Evolutionary conservation across 2,113 vertebrate genomes (phyloP).

Genomic region (Bubo bubo): DNA sequence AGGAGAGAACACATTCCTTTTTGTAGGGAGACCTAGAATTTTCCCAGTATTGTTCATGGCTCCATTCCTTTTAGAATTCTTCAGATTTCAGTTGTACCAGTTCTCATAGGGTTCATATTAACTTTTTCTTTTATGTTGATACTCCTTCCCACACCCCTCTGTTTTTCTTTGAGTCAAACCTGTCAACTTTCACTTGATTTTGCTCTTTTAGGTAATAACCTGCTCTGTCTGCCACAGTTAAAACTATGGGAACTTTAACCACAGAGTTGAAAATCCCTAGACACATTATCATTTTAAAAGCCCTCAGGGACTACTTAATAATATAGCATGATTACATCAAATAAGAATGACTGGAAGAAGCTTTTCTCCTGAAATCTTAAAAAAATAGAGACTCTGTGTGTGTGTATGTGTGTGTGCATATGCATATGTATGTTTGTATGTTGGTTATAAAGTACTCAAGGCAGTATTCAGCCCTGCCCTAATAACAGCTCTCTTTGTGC

Average conservation of each 20-base stretch:
- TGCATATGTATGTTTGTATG: neutral
- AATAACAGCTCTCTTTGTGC: neutral
- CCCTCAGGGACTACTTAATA: neutral
- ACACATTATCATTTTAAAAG: neutral
- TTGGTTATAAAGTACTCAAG: neutral
- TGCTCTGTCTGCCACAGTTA: neutral
- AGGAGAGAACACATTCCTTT: neutral
- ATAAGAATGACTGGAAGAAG: neutral
- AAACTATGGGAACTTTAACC: neutral
- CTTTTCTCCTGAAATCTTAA: neutral
- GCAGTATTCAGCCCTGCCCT: neutral
- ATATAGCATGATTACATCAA: neutral
- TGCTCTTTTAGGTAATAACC: neutral
- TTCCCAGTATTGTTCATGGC: neutral
- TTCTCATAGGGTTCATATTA: neutral
- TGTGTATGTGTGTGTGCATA: too few species aligned
- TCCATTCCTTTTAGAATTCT: neutral
- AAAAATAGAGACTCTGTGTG: neutral
- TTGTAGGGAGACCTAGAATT: neutral
- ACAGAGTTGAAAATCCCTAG: neutral
- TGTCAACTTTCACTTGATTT: neutral
- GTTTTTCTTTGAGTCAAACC: neutral
- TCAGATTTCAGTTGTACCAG: neutral
- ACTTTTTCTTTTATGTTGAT: neutral
- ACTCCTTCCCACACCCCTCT: neutral